Evolutionary conservation across 2,113 vertebrate genomes (phyloP).

Genomic region (Ovis canadensis): DNA sequence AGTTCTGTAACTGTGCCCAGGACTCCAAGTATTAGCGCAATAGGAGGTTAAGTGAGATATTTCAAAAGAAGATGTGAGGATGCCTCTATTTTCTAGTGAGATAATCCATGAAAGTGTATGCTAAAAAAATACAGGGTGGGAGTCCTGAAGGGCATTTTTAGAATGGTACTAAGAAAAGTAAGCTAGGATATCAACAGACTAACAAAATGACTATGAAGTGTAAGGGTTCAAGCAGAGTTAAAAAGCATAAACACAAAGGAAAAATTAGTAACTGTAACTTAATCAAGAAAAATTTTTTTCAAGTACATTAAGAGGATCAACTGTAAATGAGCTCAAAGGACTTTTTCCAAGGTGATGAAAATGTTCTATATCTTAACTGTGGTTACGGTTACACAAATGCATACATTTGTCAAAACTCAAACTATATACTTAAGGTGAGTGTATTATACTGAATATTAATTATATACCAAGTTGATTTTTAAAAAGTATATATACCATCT

Average conservation of each 20-base stretch:
- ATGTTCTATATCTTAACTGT: neutral
- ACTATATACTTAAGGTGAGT: neutral
- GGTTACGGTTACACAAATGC: neutral
- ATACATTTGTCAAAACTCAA: neutral
- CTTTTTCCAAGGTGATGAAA: conserved; percentile 9
- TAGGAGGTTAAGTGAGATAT: neutral
- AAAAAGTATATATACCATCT: neutral
- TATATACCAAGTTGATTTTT: neutral
- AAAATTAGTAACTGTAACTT: neutral
- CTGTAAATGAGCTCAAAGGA: neutral
- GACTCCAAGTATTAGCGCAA: neutral
- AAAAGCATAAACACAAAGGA: neutral
- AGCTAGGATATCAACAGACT: neutral
- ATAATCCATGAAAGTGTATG: neutral
- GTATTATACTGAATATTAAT: neutral
- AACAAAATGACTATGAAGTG: neutral
- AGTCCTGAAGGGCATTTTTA: neutral
- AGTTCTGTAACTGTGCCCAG: neutral
- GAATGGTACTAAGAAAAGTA: neutral
- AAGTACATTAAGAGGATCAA: neutral
- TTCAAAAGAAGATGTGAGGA: neutral
- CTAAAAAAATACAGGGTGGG: neutral
- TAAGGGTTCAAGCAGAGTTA: neutral
- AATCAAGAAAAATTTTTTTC: neutral
- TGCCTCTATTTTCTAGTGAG: neutral